Conservation (phyloP, 2,797 vertebrate species). For the Scyliorhinus canicula region DNA sequence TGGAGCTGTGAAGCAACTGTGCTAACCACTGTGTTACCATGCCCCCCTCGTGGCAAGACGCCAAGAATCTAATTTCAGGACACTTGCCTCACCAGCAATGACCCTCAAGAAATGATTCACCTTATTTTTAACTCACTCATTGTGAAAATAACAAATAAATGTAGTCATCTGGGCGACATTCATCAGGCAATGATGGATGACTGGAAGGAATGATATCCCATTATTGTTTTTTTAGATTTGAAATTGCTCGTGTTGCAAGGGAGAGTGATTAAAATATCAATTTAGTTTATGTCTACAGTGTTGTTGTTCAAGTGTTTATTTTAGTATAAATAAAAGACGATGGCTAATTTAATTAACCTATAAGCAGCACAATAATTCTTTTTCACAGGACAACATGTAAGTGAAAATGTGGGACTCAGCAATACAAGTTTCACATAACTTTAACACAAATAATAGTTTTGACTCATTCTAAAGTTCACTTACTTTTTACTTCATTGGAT, state of each 20-base stretch:
- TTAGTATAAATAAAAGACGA: neutral
- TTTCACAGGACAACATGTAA: neutral
- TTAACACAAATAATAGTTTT: neutral
- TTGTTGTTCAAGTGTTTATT: conserved; percentile 21
- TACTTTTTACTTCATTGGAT: neutral
- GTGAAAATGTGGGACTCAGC: neutral
- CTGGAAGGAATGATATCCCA: neutral
- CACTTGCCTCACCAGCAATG: neutral
- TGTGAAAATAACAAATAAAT: neutral
- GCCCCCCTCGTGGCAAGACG: too few relatives aligned
- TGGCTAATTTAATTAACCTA: conserved; percentile 6
- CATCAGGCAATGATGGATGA: neutral
- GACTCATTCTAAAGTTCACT: neutral
- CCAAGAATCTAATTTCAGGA: neutral
- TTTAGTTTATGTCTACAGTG: neutral
- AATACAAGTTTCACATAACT: neutral
- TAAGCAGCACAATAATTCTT: neutral
- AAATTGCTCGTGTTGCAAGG: neutral
- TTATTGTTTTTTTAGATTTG: neutral
- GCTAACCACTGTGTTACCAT: too few relatives aligned
- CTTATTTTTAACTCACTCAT: neutral
- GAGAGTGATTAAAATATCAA: neutral
- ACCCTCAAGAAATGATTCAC: neutral
- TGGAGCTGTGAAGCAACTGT: too few relatives aligned
- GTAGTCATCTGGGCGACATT: neutral